Conservation (phyloP, 2,888 invertebrate genomes). For the Oscheius sp. region DNA sequence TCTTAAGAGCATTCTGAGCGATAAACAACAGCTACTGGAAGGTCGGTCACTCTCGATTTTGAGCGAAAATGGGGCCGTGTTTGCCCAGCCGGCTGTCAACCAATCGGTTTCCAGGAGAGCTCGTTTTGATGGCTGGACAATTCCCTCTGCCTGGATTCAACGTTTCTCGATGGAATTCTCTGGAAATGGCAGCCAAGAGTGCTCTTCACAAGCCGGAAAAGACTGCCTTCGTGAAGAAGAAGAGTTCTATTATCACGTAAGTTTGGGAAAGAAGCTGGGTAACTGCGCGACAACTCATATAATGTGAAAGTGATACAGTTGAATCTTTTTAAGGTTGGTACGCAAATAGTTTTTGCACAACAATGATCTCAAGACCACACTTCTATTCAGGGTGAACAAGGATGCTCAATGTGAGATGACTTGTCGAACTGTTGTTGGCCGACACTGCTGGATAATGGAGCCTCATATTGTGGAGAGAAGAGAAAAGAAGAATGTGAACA, state of each 20-base stretch:
- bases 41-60: constrained; percentile 7
- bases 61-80: constrained; percentile 3
- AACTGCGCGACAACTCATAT: no score
- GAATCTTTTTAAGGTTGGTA: no score
- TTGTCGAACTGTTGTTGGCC: constrained; percentile 63
- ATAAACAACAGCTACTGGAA: constrained; percentile 36
- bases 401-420: constrained; percentile 50
- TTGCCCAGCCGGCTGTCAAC: constrained; percentile 11
- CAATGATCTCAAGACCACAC: not conserved
- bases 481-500: constrained; percentile 50
- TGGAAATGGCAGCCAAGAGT: constrained; percentile 36
- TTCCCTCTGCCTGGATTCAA: constrained; percentile 68
- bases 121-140: constrained; percentile 61
- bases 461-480: constrained; percentile 42
- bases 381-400: constrained; percentile 49
- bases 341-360: not conserved
- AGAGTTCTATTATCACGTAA: constrained; percentile 47
- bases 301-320: no score
- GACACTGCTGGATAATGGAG: constrained; percentile 63
- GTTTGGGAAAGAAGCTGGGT: not conserved
- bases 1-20: constrained; percentile 14
- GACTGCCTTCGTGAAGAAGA: constrained; percentile 48
- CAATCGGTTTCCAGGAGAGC: constrained; percentile 47
- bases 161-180: constrained; percentile 66
- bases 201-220: constrained; percentile 38